Evolutionary conservation across 2,888 invertebrate genomes (phyloP).

Genomic region (Ellobium chinense): DNA sequence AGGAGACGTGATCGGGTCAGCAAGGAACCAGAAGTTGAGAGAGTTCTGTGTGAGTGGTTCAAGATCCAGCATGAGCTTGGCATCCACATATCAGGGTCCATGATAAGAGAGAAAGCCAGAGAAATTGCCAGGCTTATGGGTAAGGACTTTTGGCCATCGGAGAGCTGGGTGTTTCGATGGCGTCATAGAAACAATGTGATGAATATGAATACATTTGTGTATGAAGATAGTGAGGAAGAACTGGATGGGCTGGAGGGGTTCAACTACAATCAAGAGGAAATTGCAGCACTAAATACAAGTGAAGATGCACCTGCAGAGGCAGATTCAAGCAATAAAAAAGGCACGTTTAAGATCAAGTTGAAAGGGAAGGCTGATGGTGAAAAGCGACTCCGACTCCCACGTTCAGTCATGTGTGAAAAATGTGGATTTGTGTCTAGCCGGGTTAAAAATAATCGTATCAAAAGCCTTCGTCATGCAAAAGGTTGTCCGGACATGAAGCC

Average conservation of each 20-base stretch:
- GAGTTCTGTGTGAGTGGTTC: constrained; percentile 42
- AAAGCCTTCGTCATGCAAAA: constrained; percentile 34
- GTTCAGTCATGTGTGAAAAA: constrained; percentile 44
- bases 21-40: constrained; percentile 45
- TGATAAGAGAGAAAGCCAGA: constrained; percentile 40
- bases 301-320: not conserved
- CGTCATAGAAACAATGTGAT: constrained; percentile 38
- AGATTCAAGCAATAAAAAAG: not conserved
- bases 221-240: constrained; percentile 27
- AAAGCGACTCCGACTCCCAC: constrained; percentile 20
- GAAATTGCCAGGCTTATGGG: constrained; percentile 41
- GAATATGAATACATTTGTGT: constrained; percentile 1
- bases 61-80: constrained; percentile 33
- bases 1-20: constrained; percentile 32
- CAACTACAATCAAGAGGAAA: not conserved
- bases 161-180: constrained; percentile 46
- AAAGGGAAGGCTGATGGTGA: not conserved
- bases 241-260: not conserved
- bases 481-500: constrained; percentile 41
- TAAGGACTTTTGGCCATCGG: constrained; percentile 45
- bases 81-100: constrained; percentile 34
- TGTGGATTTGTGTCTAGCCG: constrained; percentile 41
- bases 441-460: constrained; percentile 28
- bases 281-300: not conserved
- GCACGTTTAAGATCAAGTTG: not conserved